Evolutionary conservation across 2,113 vertebrate genomes (phyloP).

Genomic region (Panthera leo): DNA sequence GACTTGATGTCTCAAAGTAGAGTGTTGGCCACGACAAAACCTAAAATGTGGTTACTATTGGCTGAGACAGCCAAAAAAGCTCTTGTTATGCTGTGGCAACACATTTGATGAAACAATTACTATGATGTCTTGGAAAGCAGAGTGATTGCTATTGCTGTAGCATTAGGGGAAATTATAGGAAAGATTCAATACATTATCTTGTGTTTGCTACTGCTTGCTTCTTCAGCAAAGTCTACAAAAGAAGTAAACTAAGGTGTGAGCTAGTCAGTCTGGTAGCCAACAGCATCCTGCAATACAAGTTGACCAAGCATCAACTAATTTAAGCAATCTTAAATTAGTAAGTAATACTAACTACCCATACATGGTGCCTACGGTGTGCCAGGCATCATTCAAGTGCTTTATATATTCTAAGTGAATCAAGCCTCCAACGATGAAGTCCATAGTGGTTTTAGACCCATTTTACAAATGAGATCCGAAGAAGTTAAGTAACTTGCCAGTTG

Average conservation of each 20-base stretch:
- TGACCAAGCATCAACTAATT: not conserved
- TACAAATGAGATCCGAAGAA: not conserved
- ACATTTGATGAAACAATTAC: not conserved
- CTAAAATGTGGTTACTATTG: not conserved
- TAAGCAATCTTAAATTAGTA: not conserved
- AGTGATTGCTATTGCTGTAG: not conserved
- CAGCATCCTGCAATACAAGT: not conserved
- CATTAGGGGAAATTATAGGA: not conserved
- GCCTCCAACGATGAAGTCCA: not conserved
- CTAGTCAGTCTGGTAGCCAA: not conserved
- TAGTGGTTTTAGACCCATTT: not conserved
- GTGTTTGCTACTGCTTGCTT: not conserved
- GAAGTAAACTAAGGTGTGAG: not conserved
- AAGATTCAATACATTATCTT: not conserved
- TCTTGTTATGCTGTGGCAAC: not conserved
- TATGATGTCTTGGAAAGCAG: not conserved
- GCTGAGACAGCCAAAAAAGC: not conserved
- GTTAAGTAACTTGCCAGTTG: not conserved
- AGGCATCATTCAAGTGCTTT: not conserved
- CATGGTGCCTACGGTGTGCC: not conserved
- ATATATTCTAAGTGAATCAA: not conserved
- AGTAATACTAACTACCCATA: not conserved
- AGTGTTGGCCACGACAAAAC: not conserved
- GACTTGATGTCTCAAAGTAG: not conserved
- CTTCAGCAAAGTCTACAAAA: not conserved